Conservation (phyloP, 1,140 invertebrate species). For the Drosophila seguyi region DNA sequence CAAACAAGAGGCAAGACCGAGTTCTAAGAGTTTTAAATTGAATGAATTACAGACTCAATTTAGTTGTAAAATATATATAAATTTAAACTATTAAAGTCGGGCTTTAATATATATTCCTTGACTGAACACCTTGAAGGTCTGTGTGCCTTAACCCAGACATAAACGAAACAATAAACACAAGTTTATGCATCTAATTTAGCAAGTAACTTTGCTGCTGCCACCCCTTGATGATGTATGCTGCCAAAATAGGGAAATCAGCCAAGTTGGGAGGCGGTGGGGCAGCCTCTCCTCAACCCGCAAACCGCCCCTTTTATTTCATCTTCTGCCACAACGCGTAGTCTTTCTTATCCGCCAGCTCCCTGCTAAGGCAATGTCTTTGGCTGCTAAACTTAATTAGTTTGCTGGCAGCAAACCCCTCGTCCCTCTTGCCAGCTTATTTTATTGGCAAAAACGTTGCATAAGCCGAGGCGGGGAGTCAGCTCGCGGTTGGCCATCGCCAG, state of each 20-base stretch:
- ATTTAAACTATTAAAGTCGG: not conserved
- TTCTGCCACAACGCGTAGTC: not conserved
- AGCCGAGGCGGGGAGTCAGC: slow-evolving; percentile 24
- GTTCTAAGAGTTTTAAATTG: not conserved
- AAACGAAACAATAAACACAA: slow-evolving; percentile 67
- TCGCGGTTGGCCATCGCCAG: slow-evolving; percentile 39
- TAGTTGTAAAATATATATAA: too few species aligned
- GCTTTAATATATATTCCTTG: not conserved
- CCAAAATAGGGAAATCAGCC: slow-evolving; percentile 46
- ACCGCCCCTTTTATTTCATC: not conserved
- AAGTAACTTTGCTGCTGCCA: slow-evolving; percentile 41
- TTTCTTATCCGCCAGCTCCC: slow-evolving; percentile 1
- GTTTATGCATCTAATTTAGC: slow-evolving; percentile 69
- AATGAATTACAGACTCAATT: not conserved
- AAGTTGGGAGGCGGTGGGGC: not conserved
- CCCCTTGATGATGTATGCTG: slow-evolving; percentile 44
- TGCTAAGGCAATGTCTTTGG: slow-evolving; percentile 48
- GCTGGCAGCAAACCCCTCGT: slow-evolving; percentile 34
- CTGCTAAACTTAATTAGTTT: slow-evolving; percentile 73
- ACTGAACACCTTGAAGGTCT: slow-evolving; percentile 1
- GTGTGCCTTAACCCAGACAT: slow-evolving; percentile 13
- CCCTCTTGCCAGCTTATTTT: slow-evolving; percentile 29
- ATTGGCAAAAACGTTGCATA: slow-evolving; percentile 59
- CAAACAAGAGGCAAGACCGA: not conserved
- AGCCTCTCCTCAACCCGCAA: not conserved